Evolutionary conservation across 2,888 invertebrate genomes (phyloP), one percentile per base, ranked within the genome.

Genomic region (Lottia scabra): DNA sequence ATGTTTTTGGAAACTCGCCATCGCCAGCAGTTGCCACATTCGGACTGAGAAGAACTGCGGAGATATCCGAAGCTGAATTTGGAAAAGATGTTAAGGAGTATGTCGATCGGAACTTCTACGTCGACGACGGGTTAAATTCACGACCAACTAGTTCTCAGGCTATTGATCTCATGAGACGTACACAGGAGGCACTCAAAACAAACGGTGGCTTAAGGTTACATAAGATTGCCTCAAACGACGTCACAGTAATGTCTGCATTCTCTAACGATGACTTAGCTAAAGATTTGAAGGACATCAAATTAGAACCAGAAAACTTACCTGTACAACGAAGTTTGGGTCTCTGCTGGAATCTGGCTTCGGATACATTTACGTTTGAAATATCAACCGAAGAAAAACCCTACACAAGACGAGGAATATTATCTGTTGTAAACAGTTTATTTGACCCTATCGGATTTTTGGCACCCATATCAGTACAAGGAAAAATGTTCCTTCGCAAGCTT

Each of bases 1-100:
- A 80, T 67, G 78, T 80, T 3, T 79, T 81, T 64, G 79, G 80
- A 0, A 79, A 79, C 48, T 71, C 46, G 16, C 74, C 80, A 19
- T 80, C 79, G 6, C 79, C 78, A 8, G 78, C 77, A 6, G 72
- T 78, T 15, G 79, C 75, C 2, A 77, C 73, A 0, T 78, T 73
- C 38, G 77, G 76, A 2, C 71, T 80, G 16, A 44, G 74, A 12
- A 65, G 62, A 30, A 78, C 70, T 15, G 43, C 68, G 44, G 23
- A 15, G 2, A 30, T 30, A 2, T 30, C 30, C 30, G 65, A 62
- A 19, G 69, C 38, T 19, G 8, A 16, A 2, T 72, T 65, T 48
- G 75, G 74, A 19, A 12, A 15, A 3, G 76, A 80, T 23, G 74
- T 76, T 3, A 66, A 63, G 15, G 26, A 75, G 15, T 77, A 78